A percentile compares a stretch with the other conserved stretches of the same genome.
Evolutionary conservation across 1,140 invertebrate genomes (phyloP).

Genomic region (Pseudomyrmex pallidus): DNA sequence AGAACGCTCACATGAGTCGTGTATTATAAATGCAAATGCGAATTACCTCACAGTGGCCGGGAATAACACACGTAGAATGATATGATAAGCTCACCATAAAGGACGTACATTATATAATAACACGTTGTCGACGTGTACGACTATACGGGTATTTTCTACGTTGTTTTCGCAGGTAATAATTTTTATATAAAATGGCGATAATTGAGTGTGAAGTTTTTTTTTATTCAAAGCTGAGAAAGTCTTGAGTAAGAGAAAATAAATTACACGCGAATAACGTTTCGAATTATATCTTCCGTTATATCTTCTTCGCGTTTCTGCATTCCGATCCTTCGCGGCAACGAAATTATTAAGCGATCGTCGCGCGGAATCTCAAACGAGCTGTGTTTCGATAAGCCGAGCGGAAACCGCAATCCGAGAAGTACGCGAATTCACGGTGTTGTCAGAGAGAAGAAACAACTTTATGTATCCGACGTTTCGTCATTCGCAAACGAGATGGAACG

Average conservation of each 20-base stretch:
- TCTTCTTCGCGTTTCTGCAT: background rate
- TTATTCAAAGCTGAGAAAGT: too few relatives aligned
- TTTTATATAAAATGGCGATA: background rate
- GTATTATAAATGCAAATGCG: slow-evolving; percentile 9
- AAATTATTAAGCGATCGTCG: background rate
- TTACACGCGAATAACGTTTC: too few relatives aligned
- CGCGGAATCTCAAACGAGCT: background rate
- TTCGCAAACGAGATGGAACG: background rate
- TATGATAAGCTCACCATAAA: slow-evolving; percentile 5
- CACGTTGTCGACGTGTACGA: background rate
- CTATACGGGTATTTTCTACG: background rate
- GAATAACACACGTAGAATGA: slow-evolving; percentile 17
- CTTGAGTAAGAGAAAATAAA: too few relatives aligned
- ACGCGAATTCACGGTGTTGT: background rate
- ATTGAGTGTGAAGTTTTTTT: too few relatives aligned
- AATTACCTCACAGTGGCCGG: background rate
- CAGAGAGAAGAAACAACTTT: background rate
- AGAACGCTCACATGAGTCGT: background rate
- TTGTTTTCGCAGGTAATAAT: background rate
- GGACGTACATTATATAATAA: background rate
- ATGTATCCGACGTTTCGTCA: background rate
- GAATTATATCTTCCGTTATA: too few relatives aligned
- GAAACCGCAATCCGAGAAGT: background rate
- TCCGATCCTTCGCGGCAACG: background rate
- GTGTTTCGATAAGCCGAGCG: background rate